These are phyloP conservation scores for Coptodon rendalli DNA, from an alignment of 2,113 vertebrate species.

Conservation along the genomic window DNA sequence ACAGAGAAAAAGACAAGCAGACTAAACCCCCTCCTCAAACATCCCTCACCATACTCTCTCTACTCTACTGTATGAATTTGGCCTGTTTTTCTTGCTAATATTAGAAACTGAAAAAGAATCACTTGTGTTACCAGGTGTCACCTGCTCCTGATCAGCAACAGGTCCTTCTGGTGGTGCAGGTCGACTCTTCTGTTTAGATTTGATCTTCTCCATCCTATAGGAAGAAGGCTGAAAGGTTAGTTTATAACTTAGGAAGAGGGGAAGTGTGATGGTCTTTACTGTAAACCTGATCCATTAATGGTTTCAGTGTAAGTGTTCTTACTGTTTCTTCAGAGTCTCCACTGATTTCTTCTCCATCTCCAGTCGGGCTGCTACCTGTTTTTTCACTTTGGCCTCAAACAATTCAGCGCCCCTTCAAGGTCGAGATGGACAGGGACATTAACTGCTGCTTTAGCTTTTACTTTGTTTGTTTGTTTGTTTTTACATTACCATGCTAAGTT, in stretches of 20 bases:
- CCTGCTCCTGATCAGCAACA: slow-evolving; percentile 6
- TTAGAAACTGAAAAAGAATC: neutral
- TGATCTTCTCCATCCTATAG: slow-evolving; percentile 77
- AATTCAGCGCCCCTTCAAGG: slow-evolving; percentile 70
- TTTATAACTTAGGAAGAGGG: neutral
- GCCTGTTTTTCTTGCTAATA: neutral
- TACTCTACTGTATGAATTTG: neutral
- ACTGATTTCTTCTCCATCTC: slow-evolving; percentile 71
- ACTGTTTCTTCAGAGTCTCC: slow-evolving; percentile 68
- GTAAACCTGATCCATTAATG: neutral
- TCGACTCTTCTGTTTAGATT: slow-evolving; percentile 64
- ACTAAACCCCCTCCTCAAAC: neutral
- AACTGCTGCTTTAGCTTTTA: neutral
- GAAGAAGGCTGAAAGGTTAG: neutral
- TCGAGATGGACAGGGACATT: neutral
- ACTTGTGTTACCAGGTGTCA: slow-evolving; percentile 33
- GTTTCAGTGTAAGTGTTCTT: slow-evolving; percentile 19
- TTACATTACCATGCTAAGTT: neutral
- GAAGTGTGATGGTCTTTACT: neutral
- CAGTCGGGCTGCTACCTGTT: slow-evolving; percentile 55
- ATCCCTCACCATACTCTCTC: neutral
- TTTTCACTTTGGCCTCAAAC: slow-evolving; percentile 74
- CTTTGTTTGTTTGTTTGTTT: neutral
- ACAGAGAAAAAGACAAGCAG: neutral
- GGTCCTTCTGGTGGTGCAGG: neutral